Percentiles rank a stretch among this genome's conserved stretches.
Conservation (phyloP, 2,797 vertebrate genomes). For the Anisognathus igniventris region DNA sequence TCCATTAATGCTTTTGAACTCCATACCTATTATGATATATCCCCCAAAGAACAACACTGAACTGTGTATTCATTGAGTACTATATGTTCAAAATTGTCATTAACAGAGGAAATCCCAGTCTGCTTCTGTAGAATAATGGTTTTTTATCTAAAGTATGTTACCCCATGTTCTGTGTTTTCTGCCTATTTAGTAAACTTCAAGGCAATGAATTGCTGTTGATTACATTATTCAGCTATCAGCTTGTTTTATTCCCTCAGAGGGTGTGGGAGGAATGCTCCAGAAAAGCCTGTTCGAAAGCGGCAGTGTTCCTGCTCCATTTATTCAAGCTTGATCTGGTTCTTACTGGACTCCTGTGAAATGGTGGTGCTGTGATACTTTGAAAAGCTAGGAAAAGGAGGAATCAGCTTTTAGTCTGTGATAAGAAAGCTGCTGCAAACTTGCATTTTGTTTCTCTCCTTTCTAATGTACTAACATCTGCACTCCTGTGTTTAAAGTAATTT, state of each 20-base stretch:
- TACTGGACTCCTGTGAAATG: neutral
- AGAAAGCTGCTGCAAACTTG: neutral
- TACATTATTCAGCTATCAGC: conserved; percentile 14
- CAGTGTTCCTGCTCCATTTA: neutral
- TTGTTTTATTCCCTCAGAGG: neutral
- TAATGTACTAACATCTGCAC: neutral
- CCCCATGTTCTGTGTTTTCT: neutral
- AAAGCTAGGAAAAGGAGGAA: neutral
- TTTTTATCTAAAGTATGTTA: neutral
- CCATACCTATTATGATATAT: neutral
- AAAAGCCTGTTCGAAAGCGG: neutral
- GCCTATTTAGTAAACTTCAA: neutral
- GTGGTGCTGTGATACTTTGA: neutral
- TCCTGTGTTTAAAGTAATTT: neutral
- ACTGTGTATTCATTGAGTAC: neutral
- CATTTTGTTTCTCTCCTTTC: neutral
- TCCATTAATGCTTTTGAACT: neutral
- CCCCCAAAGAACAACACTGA: neutral
- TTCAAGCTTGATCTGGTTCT: neutral
- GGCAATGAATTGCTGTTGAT: conserved; percentile 17
- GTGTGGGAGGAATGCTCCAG: neutral
- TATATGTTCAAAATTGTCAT: neutral
- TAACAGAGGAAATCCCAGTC: neutral
- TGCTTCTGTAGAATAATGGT: neutral
- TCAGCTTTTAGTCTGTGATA: neutral